Conservation (phyloP, 2,888 invertebrate genomes). For the Boloria selene region DNA sequence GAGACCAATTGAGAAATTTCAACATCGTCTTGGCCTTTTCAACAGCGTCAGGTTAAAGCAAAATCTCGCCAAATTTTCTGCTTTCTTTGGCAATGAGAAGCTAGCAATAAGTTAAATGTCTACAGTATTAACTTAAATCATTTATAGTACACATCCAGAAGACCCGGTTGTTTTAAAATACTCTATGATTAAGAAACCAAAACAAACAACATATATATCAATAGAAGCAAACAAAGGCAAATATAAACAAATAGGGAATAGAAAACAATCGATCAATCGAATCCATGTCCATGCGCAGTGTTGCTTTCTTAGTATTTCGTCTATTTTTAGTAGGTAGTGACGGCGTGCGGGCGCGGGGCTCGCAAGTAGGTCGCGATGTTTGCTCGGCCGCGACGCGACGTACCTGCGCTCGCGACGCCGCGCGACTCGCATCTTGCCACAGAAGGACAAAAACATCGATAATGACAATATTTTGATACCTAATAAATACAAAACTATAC, state of each 20-base stretch:
- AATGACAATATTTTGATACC: not conserved
- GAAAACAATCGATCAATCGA: constrained; percentile 32
- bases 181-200: no score
- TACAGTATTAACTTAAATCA: no score
- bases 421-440: constrained; percentile 45
- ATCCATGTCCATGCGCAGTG: constrained; percentile 30
- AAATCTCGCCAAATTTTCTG: constrained; percentile 3
- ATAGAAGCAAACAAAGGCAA: no score
- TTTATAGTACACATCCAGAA: no score
- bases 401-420: constrained; percentile 49
- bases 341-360: constrained; percentile 57
- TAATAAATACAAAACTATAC: not conserved
- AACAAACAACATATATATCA: no score
- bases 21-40: constrained; percentile 51
- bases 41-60: constrained; percentile 1
- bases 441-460: constrained; percentile 48
- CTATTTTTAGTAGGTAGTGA: constrained; percentile 65
- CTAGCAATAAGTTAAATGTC: no score
- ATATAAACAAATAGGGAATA: constrained; percentile 10
- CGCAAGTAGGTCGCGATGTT: constrained; percentile 72
- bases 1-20: constrained; percentile 69
- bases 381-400: constrained; percentile 47
- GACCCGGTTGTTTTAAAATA: no score
- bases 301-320: constrained; percentile 65
- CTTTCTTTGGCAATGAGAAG: no score